A percentile compares a stretch with the other conserved stretches of the same genome.
Conservation (phyloP, 2,113 vertebrate species). For the Varanus salvator region DNA sequence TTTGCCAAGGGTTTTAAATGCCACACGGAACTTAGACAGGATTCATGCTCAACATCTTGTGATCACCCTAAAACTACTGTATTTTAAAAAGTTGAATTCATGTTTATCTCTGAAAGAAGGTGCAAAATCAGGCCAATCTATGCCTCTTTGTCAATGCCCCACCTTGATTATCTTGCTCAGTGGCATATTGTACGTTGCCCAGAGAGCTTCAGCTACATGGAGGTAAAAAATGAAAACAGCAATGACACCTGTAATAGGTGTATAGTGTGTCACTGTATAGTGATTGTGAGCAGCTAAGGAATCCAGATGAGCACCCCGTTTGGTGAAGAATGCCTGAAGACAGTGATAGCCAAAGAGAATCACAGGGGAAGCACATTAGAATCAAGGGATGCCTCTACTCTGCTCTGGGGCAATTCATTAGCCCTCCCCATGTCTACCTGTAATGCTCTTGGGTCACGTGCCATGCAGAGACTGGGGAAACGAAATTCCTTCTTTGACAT, state of each 20-base stretch:
- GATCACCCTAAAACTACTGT: not conserved
- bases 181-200: no score
- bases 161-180: not conserved
- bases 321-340: not conserved
- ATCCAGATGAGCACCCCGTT: not conserved
- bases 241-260: no score
- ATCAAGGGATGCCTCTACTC: not conserved
- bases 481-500: not conserved
- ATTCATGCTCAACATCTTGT: no score
- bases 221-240: no score
- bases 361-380: conserved; percentile 13
- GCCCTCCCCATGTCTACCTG: conserved; percentile 20
- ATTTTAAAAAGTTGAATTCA: not conserved
- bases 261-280: no score
- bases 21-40: not conserved
- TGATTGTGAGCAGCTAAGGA: conserved; percentile 11
- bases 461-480: conserved; percentile 18
- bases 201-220: no score
- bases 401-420: not conserved
- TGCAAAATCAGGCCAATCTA: not conserved
- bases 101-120: not conserved
- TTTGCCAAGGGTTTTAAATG: not conserved
- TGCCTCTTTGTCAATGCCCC: not conserved
- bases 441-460: not conserved
- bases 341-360: conserved; percentile 4